These are phyloP conservation scores for Drosophila antonietae DNA, from an alignment of 2,888 invertebrate species.

Conservation along the genomic window DNA sequence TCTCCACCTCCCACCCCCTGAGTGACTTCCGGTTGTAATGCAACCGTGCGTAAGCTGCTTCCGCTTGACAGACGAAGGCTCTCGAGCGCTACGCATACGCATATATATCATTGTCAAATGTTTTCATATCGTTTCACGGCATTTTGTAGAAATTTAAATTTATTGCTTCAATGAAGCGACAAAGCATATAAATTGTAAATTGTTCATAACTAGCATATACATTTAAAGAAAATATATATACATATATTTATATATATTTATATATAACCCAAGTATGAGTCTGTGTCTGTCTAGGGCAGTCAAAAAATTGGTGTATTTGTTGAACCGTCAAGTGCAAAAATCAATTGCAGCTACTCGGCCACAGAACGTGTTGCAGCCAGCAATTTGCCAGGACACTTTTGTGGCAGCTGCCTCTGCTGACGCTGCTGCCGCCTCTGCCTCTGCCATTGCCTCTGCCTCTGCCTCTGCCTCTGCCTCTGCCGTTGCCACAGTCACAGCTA, in stretches of 20 bases:
- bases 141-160: conserved; percentile 66
- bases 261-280: neutral
- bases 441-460: conserved; percentile 4
- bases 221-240: neutral
- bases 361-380: conserved; percentile 69
- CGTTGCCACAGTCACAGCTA: conserved; percentile 31
- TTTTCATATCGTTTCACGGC: conserved; percentile 55
- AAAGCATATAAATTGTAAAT: conserved; percentile 55
- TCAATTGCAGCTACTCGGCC: conserved; percentile 68
- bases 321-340: conserved; percentile 46
- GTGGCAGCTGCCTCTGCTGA: conserved; percentile 38
- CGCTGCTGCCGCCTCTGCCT: neutral
- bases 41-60: conserved; percentile 77
- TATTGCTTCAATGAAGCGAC: conserved; percentile 73
- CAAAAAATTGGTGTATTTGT: conserved; percentile 12
- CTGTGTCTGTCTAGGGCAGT: neutral
- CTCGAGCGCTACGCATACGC: conserved; percentile 36
- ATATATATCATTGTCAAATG: conserved; percentile 72
- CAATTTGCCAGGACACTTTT: conserved; percentile 70
- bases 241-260: neutral
- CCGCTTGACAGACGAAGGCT: conserved; percentile 55
- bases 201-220: conserved; percentile 37
- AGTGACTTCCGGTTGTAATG: conserved; percentile 70
- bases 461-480: conserved; percentile 1
- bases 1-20: conserved; percentile 8